Evolutionary conservation across 1,140 invertebrate species (phyloP).

Genomic region (Drosophila tropicalis): DNA sequence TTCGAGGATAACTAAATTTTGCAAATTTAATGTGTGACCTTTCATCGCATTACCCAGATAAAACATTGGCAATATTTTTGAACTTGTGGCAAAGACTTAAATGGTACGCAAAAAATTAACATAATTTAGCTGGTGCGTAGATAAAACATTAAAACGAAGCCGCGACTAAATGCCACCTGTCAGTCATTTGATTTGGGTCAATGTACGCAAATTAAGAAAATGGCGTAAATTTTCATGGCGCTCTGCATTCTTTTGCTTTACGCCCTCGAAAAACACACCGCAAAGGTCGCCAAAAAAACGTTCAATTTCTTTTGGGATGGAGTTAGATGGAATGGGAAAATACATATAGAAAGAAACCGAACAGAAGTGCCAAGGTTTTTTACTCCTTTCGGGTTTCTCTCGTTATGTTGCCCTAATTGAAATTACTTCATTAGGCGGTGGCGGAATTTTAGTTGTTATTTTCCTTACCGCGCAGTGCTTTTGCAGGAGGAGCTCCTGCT

Average conservation of each 20-base stretch:
- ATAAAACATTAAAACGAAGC: slow-evolving; percentile 1
- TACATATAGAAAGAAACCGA: neutral
- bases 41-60: neutral
- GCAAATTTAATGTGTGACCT: neutral
- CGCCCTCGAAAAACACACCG: slow-evolving; percentile 15
- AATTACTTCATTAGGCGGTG: slow-evolving; percentile 71
- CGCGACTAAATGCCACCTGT: slow-evolving; percentile 42
- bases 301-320: neutral
- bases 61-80: neutral
- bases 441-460: slow-evolving; percentile 34
- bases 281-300: slow-evolving; percentile 12
- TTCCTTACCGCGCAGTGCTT: slow-evolving; percentile 3
- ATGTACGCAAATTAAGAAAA: slow-evolving; percentile 42
- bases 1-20: too few species aligned
- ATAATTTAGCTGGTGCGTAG: slow-evolving; percentile 33
- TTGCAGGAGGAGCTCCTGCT: slow-evolving; percentile 23
- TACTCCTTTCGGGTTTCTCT: neutral
- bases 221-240: slow-evolving; percentile 23
- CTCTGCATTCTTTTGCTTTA: neutral
- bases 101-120: slow-evolving; percentile 16
- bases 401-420: slow-evolving; percentile 45
- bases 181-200: slow-evolving; percentile 56
- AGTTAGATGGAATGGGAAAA: neutral
- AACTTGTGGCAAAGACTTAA: neutral
- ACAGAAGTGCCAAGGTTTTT: slow-evolving; percentile 7